phyloP scores from a whole-genome alignment of 2,888 invertebrate genomes.

The Carabus problematicus region DNA sequence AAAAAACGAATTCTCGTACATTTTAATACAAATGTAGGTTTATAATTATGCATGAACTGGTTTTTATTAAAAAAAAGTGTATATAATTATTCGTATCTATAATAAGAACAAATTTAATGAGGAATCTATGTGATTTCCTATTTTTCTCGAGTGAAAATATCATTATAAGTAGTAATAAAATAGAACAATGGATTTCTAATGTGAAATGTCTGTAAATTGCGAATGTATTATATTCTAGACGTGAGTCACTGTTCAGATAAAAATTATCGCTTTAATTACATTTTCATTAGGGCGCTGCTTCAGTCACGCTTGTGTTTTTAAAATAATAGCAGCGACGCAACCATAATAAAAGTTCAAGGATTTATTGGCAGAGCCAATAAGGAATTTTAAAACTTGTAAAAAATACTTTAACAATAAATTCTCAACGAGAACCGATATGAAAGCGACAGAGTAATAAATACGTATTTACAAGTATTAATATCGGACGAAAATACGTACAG shows the following conservation, averaged over 20 bases:
- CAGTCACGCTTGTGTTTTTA: not conserved
- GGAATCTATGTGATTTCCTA: not conserved
- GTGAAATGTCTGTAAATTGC: too few species aligned
- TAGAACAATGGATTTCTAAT: not conserved
- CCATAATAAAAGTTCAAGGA: constrained; percentile 26
- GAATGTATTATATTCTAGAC: too few species aligned
- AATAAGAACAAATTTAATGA: too few species aligned
- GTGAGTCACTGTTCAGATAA: not conserved
- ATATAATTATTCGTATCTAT: too few species aligned
- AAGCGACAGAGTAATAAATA: too few species aligned
- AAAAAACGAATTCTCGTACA: too few species aligned
- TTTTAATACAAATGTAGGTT: too few species aligned
- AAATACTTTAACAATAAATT: constrained; percentile 19
- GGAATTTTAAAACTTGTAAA: constrained; percentile 1
- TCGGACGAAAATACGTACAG: too few species aligned
- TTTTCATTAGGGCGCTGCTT: constrained; percentile 19
- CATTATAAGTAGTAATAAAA: not conserved
- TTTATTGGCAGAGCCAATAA: constrained; percentile 25
- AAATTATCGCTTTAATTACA: constrained; percentile 30
- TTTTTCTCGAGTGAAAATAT: not conserved
- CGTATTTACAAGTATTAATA: too few species aligned
- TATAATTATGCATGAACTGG: too few species aligned
- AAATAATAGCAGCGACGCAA: not conserved
- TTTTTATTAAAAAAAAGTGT: too few species aligned
- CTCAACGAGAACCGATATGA: not conserved